Base-by-base conservation (phyloP, 1,140 invertebrate species). In the Leptestheria dahalacensis region DNA sequence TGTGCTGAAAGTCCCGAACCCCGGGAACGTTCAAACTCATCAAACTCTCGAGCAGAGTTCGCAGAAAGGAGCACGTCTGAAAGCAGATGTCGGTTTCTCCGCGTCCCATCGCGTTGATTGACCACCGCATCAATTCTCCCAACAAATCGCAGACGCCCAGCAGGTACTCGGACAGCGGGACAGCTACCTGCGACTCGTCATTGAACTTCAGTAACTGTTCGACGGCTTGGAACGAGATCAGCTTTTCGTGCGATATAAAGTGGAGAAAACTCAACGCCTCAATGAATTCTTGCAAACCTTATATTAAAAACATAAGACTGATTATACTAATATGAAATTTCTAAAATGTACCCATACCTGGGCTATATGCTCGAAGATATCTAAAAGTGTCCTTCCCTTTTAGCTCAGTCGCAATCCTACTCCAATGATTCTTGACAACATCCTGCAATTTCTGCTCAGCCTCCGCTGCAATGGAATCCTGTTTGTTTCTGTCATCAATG, bases 111-210 rank as follows among this genome's bases (percentile, higher is more conserved):
- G 81, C 84, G 66, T 86, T 91, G 4, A 94, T 90, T 59, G 88
- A 88, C 64, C 82, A 81, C 59, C 90, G 77, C 90, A 94, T 93
- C 23, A 93, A 68, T 70, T 95, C 90, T 0, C 90, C 91, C 3
- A 88, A 91, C 10, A 92, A 74, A 74, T 95, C 91, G 6, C 85
- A 83, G 47, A 94, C 71, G 1, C 90, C 91, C n/a, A 93, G 70
- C 64, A 93, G 79, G 66, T 82, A 90, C 64, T 90, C 86, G 46
- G 68, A 70, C 0, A 80, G 79, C 12, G 79, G 75, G 33, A 88
- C 68, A 20, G 54, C 47, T 33, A 55, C 48, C n/a, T 60, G 46
- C 47, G 23, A 60, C 65, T 61, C 46, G 57, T 58, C 29, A 20
- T 48, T 59, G 15, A 65, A 56, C 28, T 48, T 3, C n/a, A 68